phyloP scores from a whole-genome alignment of 2,113 vertebrate genomes.

The Merops nubicus region DNA sequence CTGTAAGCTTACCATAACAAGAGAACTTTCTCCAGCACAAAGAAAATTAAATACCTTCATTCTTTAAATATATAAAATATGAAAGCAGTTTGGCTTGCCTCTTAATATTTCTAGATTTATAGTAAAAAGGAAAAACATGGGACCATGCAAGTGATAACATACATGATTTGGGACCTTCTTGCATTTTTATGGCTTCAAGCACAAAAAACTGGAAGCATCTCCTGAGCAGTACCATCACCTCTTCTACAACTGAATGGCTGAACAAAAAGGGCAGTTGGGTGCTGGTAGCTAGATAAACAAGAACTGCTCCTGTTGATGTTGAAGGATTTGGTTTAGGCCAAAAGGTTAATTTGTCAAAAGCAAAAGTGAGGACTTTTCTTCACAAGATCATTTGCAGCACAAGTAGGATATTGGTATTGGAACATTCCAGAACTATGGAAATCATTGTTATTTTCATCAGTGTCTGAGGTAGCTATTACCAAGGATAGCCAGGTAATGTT shows the following conservation, averaged over 20 bases:
- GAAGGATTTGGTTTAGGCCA: neutral
- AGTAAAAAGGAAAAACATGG: neutral
- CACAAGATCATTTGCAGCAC: neutral
- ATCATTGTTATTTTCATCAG: neutral
- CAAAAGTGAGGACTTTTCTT: neutral
- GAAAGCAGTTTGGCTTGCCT: neutral
- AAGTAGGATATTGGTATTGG: neutral
- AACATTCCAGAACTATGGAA: neutral
- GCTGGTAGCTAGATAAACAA: neutral
- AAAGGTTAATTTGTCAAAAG: neutral
- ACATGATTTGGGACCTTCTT: neutral
- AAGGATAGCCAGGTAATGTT: neutral
- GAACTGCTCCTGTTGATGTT: neutral
- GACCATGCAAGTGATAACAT: neutral
- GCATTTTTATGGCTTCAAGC: neutral
- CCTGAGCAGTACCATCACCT: neutral
- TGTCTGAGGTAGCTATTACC: neutral
- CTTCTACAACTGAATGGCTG: neutral
- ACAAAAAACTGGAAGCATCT: neutral
- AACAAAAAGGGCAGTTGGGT: neutral
- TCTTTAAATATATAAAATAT: neutral
- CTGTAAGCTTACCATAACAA: neutral
- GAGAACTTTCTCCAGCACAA: neutral
- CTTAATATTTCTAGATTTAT: neutral
- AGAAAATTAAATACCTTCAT: neutral